Percentiles rank a stretch among this genome's conserved stretches.
These are phyloP conservation scores for Torymus texanus DNA, from an alignment of 2,888 invertebrate genomes.

Conservation along the genomic window DNA sequence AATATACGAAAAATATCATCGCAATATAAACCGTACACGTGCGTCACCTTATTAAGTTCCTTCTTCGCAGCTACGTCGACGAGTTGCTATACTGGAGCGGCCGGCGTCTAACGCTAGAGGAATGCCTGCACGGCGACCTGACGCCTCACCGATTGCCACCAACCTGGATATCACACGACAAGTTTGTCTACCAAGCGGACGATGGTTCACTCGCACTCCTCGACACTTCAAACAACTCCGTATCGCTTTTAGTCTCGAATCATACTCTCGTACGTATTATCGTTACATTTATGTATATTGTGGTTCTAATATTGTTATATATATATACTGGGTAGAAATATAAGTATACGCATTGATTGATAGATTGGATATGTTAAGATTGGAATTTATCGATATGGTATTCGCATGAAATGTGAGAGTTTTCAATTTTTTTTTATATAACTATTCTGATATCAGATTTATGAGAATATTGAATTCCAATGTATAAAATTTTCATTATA, in stretches of 20 bases:
- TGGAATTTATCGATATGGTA: no score
- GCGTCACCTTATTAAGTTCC: not conserved
- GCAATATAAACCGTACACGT: no score
- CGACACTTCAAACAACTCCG: constrained; percentile 86
- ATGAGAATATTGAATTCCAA: no score
- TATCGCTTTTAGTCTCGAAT: constrained; percentile 89
- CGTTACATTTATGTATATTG: not conserved
- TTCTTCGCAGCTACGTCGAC: constrained; percentile 84
- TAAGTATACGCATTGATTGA: not conserved
- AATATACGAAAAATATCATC: constrained; percentile 10
- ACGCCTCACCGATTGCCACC: constrained; percentile 85
- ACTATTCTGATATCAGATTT: no score
- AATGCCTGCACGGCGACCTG: constrained; percentile 87
- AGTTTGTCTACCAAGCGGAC: constrained; percentile 91
- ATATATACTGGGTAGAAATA: not conserved
- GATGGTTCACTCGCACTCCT: constrained; percentile 89
- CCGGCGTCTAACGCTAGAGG: constrained; percentile 88
- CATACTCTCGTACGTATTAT: constrained; percentile 85
- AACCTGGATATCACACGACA: constrained; percentile 88
- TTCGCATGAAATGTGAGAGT: no score
- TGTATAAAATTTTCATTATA: no score
- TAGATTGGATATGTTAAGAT: no score
- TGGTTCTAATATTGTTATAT: not conserved
- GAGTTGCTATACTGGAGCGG: constrained; percentile 93
- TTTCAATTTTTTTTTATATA: no score